Conservation (phyloP, 2,888 invertebrate species). For the Leucoma salicis region DNA sequence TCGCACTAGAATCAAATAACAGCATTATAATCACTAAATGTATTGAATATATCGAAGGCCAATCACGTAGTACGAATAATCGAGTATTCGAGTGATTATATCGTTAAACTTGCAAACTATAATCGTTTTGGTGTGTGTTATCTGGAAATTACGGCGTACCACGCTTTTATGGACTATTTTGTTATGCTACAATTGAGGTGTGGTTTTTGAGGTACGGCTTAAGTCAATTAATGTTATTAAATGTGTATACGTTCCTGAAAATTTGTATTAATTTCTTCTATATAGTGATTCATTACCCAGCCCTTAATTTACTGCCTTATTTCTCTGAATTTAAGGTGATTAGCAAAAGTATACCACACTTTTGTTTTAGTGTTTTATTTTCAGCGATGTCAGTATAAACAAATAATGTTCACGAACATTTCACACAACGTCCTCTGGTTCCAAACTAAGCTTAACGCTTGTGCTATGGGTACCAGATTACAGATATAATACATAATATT, state of each 20-base stretch:
- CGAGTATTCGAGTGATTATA: constrained; percentile 39
- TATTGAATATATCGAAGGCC: constrained; percentile 7
- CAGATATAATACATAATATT: too few species aligned
- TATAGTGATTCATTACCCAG: too few species aligned
- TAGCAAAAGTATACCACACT: too few species aligned
- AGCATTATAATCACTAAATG: constrained; percentile 14
- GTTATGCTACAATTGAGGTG: neutral
- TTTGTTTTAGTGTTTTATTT: too few species aligned
- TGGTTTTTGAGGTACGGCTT: neutral
- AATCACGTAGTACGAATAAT: constrained; percentile 37
- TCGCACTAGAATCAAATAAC: constrained; percentile 1
- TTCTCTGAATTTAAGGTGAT: too few species aligned
- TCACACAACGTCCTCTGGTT: too few species aligned
- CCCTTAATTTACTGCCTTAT: too few species aligned
- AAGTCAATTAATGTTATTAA: neutral
- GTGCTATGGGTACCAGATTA: too few species aligned
- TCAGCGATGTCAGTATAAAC: too few species aligned
- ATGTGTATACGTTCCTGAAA: neutral
- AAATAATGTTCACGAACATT: too few species aligned
- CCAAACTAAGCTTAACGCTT: too few species aligned
- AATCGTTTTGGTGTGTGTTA: constrained; percentile 32
- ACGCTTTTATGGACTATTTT: constrained; percentile 6
- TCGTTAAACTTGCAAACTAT: constrained; percentile 35
- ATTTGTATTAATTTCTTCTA: too few species aligned
- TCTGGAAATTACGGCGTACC: constrained; percentile 15